Base-by-base conservation (phyloP, 2,797 vertebrate genomes). In the Mormyrus hasselquistii region DNA sequence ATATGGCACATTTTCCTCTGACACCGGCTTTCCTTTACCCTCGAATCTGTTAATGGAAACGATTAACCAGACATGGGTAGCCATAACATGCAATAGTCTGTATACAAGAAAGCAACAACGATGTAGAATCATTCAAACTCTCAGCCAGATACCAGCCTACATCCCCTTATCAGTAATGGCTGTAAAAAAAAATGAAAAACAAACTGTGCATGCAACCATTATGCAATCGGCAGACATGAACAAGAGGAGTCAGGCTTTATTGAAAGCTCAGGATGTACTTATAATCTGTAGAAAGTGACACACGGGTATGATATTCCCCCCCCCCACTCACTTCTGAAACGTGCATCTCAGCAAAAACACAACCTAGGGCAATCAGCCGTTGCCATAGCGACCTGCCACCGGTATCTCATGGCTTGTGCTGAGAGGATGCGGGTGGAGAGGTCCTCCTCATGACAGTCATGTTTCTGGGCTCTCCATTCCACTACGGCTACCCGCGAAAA, bases 361-460 rank as follows among this genome's bases (percentile, higher is more conserved):
- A 87, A 9, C 49, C 86, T 47, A 88, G 91, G 79, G 90, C 89
- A 8, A 91, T 90, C 91, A 62, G 34, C 65, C 69, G 92, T 94
- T 92, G 92, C 94, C 92, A 94, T 95, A 93, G 93, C 92, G 53
- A 90, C 91, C 82, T 59, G 79, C 88, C 84, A 50, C 76, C 69
- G 22, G 89, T 92, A 90, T 92, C 83, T 91, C 89, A 79, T 57
- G 65, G 88, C 89, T 92, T 91, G 87, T 52, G 82, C 88, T 92
- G 90, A 93, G 69, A 92, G 92, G 12, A 88, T 86, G 14, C 49
- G 92, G 91, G 91, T 92, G 91, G 94, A 73, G 90, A 88, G 10
- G 49, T 41, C 92, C 91, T 91, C 93, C 87, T 90, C 88, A 88
- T 88, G 90, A 94, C 93, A 93, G 92, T 93, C 92, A 93, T 92